Conservation (phyloP, 2,797 vertebrate genomes). For the Lacerta bilineata region DNA sequence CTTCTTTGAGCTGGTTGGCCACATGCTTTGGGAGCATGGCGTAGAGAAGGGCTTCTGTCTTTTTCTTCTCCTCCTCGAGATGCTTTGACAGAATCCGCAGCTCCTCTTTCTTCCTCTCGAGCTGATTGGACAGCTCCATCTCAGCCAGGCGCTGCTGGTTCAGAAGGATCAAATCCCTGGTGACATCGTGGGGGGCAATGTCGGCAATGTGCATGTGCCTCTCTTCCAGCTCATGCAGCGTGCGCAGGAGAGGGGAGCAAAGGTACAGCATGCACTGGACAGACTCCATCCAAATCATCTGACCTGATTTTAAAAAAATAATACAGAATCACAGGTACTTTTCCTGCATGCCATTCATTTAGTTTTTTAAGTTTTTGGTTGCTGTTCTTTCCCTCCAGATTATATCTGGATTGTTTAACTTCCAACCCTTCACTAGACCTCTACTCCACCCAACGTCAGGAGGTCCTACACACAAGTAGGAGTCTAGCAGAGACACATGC, state of each 20-base stretch:
- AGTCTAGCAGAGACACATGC: no score
- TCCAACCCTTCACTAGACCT: not conserved
- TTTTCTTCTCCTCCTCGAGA: constrained; percentile 84
- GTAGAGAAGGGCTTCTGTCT: constrained; percentile 85
- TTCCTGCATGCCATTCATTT: not conserved
- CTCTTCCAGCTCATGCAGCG: constrained; percentile 84
- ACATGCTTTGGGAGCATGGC: constrained; percentile 87
- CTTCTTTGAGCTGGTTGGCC: constrained; percentile 86
- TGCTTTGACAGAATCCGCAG: constrained; percentile 82
- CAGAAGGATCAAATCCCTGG: constrained; percentile 85
- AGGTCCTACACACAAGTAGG: no score
- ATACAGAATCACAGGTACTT: accelerated
- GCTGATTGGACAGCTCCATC: constrained; percentile 86
- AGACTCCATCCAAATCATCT: constrained; percentile 88
- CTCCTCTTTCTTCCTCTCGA: constrained; percentile 87
- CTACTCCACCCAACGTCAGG: not conserved
- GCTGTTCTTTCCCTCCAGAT: not conserved
- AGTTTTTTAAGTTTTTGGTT: not conserved
- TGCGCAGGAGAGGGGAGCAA: constrained; percentile 83
- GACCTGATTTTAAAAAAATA: constrained; percentile 73
- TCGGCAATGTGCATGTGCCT: constrained; percentile 86
- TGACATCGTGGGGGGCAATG: constrained; percentile 85
- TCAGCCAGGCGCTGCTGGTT: constrained; percentile 86
- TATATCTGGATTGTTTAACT: not conserved
- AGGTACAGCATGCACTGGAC: constrained; percentile 84